These are phyloP conservation scores for Magallana angulata DNA, from an alignment of 1,140 invertebrate species.

Conservation along the genomic window DNA sequence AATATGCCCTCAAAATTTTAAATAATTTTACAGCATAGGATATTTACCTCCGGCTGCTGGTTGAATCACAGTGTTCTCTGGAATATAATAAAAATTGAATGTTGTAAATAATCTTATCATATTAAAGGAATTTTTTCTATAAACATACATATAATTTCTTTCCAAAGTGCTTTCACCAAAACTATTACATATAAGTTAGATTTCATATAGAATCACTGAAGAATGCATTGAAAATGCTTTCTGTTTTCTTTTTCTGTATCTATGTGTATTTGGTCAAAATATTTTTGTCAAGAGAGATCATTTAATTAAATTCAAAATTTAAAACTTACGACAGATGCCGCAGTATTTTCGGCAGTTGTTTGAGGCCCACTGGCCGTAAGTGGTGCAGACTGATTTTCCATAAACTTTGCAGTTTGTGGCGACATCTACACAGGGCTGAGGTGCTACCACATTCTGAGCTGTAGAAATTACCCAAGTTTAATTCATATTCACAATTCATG, in stretches of 20 bases:
- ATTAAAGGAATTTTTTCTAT: no score
- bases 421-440: constrained; percentile 61
- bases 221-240: no score
- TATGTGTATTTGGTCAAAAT: no score
- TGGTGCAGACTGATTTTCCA: constrained; percentile 61
- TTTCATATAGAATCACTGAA: no score
- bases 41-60: constrained; percentile 49
- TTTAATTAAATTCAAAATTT: background rate
- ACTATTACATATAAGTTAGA: no score
- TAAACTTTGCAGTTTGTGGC: constrained; percentile 64
- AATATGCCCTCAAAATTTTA: background rate
- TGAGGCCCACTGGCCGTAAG: constrained; percentile 66
- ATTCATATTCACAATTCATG: no score
- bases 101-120: no score
- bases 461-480: background rate
- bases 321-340: constrained; percentile 65
- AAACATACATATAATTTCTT: no score
- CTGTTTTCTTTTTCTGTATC: no score
- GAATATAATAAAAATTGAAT: constrained; percentile 23
- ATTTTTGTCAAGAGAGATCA: no score
- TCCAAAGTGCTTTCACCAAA: no score
- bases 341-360: constrained; percentile 69
- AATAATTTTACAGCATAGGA: constrained; percentile 59
- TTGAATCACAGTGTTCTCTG: constrained; percentile 19
- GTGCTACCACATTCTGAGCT: constrained; percentile 57